Evolutionary conservation across 2,888 invertebrate genomes (phyloP), one percentile per base, ranked within the genome.

Genomic region (Spilarctia lutea): DNA sequence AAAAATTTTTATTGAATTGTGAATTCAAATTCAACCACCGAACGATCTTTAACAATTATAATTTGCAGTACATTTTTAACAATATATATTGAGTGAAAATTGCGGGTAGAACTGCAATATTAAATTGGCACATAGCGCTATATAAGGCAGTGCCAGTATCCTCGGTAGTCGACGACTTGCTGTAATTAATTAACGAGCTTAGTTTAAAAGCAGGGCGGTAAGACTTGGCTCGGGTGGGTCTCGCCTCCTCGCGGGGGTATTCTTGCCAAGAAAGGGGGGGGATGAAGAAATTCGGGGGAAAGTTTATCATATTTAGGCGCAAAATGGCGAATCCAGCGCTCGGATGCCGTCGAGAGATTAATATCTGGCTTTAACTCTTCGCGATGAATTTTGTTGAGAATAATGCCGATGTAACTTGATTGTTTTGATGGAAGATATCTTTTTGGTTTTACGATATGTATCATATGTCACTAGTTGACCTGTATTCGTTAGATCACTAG

Each of bases 171-270:
- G 93, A 89, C 94, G 94, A 94, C 95, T 95, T 94, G 93, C 94
- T 94, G 94, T 96, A 96, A 96, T 96, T 96, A 96, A 96, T 96
- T 96, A 96, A 96, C 96, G 95, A 95, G 96, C 96, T 96, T 96
- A 96, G 96, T 96, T 96, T 96, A 96, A 96, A 96, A 96, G 96
- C 95, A 94, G 96, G 95, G 95, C 93, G 93, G 94, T 95, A 95
- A 95, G 95, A 94, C 95, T 93, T 91, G 93, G 92, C 92, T 90
- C 86, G 91, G 92, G 91, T 87, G 86, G 85, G 79, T 76, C 78
- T 85, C 81, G 86, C 81, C 87, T 90, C 90, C 87, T 76, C 88
- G 75, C 89, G 84, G 88, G 89, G 90, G 90, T 87, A 89, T 90
- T 90, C 90, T 90, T 89, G 90, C 89, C 88, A 92, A 92, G 91